Percentiles rank a stretch among this genome's conserved stretches.
These are phyloP conservation scores for Agrochola litura DNA, from an alignment of 2,888 invertebrate species.

Conservation along the genomic window DNA sequence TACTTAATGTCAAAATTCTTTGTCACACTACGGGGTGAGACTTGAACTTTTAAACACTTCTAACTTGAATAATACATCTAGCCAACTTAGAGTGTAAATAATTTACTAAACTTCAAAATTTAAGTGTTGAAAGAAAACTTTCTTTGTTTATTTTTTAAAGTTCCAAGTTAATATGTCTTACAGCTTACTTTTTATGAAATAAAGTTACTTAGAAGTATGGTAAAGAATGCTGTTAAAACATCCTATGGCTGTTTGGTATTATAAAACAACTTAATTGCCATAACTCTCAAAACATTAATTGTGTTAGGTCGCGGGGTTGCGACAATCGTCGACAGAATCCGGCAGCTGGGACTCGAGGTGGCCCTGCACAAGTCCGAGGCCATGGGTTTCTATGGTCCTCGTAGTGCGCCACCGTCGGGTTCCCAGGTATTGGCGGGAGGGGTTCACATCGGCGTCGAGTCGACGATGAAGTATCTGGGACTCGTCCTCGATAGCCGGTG, in stretches of 20 bases:
- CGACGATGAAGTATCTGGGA: no score
- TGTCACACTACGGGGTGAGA: constrained; percentile 32
- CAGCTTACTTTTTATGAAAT: neutral
- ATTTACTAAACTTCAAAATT: constrained; percentile 41
- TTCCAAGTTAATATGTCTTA: neutral
- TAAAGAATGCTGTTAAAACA: neutral
- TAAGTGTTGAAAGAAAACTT: constrained; percentile 3
- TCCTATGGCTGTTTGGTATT: neutral
- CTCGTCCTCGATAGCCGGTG: no score
- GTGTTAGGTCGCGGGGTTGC: no score
- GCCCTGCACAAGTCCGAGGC: no score
- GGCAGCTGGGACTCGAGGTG: no score
- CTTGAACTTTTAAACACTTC: constrained; percentile 50
- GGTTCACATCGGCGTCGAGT: no score
- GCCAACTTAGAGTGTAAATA: constrained; percentile 49
- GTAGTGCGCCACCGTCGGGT: no score
- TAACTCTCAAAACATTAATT: neutral
- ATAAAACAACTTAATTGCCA: neutral
- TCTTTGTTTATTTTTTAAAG: constrained; percentile 6
- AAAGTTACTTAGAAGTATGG: neutral
- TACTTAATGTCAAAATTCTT: constrained; percentile 54
- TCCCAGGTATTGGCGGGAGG: no score
- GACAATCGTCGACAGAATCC: no score
- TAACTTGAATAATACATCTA: constrained; percentile 43
- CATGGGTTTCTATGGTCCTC: no score